phyloP scores from a whole-genome alignment of 2,797 vertebrate species.

The Tauraco hartlaubi region DNA sequence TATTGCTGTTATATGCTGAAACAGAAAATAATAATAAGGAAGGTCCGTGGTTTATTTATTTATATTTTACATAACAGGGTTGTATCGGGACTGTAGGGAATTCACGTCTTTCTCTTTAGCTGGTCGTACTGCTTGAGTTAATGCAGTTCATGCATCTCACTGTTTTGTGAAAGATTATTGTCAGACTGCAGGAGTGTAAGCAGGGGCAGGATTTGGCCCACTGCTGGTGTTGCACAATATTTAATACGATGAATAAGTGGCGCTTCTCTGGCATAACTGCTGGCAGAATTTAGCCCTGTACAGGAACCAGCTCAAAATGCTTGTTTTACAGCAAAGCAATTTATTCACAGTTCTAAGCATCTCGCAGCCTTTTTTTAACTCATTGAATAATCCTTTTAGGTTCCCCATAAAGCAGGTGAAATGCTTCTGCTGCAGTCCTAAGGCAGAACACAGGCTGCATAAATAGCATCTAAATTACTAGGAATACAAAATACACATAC shows the following conservation, averaged over 20 bases:
- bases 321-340: conserved; percentile 71
- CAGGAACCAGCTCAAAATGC: conserved; percentile 47
- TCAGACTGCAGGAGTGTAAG: neutral
- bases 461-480: conserved; percentile 72
- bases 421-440: conserved; percentile 73
- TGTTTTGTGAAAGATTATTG: neutral
- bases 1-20: conserved; percentile 72
- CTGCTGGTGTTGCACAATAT: neutral
- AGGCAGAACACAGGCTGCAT: conserved; percentile 73
- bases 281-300: conserved; percentile 35
- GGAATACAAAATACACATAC: conserved; percentile 70
- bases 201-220: conserved; percentile 44
- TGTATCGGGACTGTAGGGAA: conserved; percentile 35
- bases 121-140: conserved; percentile 58
- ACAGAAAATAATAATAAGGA: conserved; percentile 42
- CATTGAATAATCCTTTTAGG: conserved; percentile 76
- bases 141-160: conserved; percentile 66
- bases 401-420: conserved; percentile 72
- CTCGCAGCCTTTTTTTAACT: conserved; percentile 59
- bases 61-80: conserved; percentile 54
- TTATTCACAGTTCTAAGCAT: conserved; percentile 71
- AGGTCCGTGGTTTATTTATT: conserved; percentile 60
- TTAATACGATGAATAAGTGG: neutral
- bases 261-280: neutral
- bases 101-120: conserved; percentile 68